Conservation (phyloP, 2,888 invertebrate genomes). For the Gari tellinella region DNA sequence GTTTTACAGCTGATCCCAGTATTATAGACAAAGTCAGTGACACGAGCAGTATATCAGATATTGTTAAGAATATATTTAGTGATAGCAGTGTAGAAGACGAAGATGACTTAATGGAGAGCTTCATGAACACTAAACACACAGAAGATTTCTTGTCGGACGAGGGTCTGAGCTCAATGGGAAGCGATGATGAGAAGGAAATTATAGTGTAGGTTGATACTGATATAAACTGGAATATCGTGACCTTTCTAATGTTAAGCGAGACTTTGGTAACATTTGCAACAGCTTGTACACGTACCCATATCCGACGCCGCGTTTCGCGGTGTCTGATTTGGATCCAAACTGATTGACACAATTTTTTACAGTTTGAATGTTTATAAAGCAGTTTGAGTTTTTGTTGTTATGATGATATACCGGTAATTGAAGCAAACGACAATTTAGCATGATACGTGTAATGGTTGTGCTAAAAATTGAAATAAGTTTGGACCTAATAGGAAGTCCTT, state of each 20-base stretch:
- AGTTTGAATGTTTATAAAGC: too few species aligned
- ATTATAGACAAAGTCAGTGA: constrained; percentile 15
- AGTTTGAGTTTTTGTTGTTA: too few species aligned
- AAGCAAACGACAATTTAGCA: too few species aligned
- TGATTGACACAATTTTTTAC: too few species aligned
- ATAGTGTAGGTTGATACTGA: constrained; percentile 9
- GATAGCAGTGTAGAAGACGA: constrained; percentile 24
- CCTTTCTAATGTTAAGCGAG: neutral
- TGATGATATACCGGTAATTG: too few species aligned
- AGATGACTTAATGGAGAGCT: constrained; percentile 56
- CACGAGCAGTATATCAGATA: constrained; percentile 38
- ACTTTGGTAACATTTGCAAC: neutral
- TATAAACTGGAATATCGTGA: neutral
- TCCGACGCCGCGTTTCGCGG: too few species aligned
- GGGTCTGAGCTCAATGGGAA: constrained; percentile 54
- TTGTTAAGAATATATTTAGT: constrained; percentile 36
- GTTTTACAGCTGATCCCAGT: constrained; percentile 10
- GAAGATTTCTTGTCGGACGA: constrained; percentile 52
- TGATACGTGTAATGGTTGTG: too few species aligned
- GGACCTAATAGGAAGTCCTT: too few species aligned
- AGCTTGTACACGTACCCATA: too few species aligned
- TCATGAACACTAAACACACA: constrained; percentile 50
- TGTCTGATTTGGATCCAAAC: too few species aligned
- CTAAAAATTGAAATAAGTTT: too few species aligned
- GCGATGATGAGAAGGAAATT: constrained; percentile 49